Conservation (phyloP, 2,888 invertebrate genomes). For the Leistus spinibarbis region DNA sequence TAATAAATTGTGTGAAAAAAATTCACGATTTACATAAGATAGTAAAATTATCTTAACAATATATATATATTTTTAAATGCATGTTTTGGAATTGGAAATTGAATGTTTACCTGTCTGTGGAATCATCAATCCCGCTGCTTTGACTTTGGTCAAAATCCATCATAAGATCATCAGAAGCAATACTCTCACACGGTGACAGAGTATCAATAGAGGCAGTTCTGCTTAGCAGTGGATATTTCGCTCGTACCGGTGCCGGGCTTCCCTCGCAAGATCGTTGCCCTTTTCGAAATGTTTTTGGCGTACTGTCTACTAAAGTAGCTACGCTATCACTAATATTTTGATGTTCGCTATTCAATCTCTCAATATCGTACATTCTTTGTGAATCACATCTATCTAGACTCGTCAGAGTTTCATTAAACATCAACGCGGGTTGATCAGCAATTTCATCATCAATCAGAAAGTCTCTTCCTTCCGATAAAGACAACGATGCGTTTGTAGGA, state of each 20-base stretch:
- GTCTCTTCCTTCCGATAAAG: conserved; percentile 81
- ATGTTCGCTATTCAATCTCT: conserved; percentile 40
- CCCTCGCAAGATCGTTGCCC: conserved; percentile 55
- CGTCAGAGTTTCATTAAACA: conserved; percentile 70
- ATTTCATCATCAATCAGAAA: conserved; percentile 89
- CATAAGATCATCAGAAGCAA: conserved; percentile 87
- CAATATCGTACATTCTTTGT: conserved; percentile 31
- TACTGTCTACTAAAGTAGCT: conserved; percentile 50
- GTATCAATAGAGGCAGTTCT: conserved; percentile 79
- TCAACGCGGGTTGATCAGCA: conserved; percentile 84
- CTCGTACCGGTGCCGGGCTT: conserved; percentile 51
- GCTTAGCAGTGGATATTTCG: conserved; percentile 58
- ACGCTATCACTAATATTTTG: conserved; percentile 52
- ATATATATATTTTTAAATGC: neutral
- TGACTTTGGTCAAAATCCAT: conserved; percentile 75
- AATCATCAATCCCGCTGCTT: conserved; percentile 60
- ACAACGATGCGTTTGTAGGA: conserved; percentile 79
- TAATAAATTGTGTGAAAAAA: no score
- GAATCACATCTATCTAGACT: conserved; percentile 43
- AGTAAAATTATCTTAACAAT: no score
- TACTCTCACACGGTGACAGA: conserved; percentile 80
- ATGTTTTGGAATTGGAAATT: neutral
- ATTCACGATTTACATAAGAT: no score
- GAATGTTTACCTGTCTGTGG: conserved; percentile 56
- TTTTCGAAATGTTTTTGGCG: conserved; percentile 53